A percentile compares a stretch with the other conserved stretches of the same genome.
phyloP scores from a whole-genome alignment of 2,797 vertebrate species.

The Chloroceryle inda region DNA sequence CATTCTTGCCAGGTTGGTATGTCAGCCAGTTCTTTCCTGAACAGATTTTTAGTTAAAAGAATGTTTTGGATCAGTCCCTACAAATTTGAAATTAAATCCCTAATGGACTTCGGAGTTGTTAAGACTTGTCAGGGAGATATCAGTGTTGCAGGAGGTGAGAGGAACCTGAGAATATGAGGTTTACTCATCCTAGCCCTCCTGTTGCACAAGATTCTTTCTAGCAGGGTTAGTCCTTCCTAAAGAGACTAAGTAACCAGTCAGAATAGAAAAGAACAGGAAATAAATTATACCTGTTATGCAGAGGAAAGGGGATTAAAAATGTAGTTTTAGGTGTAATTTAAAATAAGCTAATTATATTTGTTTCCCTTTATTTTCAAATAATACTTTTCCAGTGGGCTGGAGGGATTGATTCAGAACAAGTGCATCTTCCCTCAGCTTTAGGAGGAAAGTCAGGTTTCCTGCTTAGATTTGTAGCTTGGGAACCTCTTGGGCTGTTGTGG shows the following conservation, averaged over 20 bases:
- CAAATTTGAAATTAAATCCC: not conserved
- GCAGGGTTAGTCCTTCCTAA: not conserved
- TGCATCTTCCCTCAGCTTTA: not conserved
- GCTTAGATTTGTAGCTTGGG: not conserved
- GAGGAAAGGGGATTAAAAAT: not conserved
- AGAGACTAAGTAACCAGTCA: not conserved
- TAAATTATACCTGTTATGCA: not conserved
- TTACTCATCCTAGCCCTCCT: not conserved
- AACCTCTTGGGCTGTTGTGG: not conserved
- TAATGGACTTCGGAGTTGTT: not conserved
- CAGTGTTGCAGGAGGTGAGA: not conserved
- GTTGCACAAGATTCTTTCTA: not conserved
- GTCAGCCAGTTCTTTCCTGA: not conserved
- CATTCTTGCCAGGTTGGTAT: constrained; percentile 90
- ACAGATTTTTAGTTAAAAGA: not conserved
- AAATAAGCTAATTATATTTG: not conserved
- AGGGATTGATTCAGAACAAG: not conserved
- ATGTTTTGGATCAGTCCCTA: not conserved
- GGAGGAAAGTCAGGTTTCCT: not conserved
- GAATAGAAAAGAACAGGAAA: not conserved
- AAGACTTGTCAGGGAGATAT: not conserved
- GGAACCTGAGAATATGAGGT: not conserved
- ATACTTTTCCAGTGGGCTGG: not conserved
- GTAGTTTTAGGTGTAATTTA: not conserved
- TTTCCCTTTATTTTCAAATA: not conserved